phyloP scores from a whole-genome alignment of 2,888 invertebrate genomes.

The Plebejus anna region DNA sequence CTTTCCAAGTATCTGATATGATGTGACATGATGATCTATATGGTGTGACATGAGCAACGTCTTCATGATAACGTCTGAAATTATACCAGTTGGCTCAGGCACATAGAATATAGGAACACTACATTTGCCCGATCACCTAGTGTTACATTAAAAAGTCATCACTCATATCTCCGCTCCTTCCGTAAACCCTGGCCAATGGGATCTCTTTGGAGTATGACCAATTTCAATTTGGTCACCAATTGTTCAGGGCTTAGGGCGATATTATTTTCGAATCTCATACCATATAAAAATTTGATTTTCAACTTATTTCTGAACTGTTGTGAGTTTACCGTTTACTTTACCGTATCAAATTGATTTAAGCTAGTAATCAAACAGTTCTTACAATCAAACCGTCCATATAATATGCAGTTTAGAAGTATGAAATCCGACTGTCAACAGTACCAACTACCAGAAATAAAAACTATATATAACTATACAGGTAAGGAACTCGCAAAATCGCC shows the following conservation, averaged over 20 bases:
- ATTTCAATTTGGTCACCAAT: background rate
- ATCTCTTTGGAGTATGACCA: background rate
- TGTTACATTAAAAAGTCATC: background rate
- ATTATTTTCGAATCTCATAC: background rate
- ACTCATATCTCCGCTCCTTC: background rate
- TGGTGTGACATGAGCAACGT: background rate
- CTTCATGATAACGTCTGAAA: too few relatives aligned
- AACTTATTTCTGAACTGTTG: background rate
- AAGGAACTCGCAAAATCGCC: constrained; percentile 4
- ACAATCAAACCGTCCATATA: too few relatives aligned
- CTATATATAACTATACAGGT: background rate
- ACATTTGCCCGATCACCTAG: too few relatives aligned
- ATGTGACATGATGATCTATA: background rate
- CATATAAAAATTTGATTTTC: background rate
- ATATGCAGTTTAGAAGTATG: too few relatives aligned
- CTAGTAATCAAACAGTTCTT: too few relatives aligned
- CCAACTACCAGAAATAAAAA: too few relatives aligned
- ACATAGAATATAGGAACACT: too few relatives aligned
- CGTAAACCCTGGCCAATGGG: background rate
- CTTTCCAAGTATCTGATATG: background rate
- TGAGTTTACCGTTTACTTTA: background rate
- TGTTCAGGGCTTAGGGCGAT: background rate
- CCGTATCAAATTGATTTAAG: too few relatives aligned
- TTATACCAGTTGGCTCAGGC: too few relatives aligned
- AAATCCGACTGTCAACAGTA: too few relatives aligned